Evolutionary conservation across 2,888 invertebrate genomes (phyloP).

Genomic region (Ectemnius cavifrons): DNA sequence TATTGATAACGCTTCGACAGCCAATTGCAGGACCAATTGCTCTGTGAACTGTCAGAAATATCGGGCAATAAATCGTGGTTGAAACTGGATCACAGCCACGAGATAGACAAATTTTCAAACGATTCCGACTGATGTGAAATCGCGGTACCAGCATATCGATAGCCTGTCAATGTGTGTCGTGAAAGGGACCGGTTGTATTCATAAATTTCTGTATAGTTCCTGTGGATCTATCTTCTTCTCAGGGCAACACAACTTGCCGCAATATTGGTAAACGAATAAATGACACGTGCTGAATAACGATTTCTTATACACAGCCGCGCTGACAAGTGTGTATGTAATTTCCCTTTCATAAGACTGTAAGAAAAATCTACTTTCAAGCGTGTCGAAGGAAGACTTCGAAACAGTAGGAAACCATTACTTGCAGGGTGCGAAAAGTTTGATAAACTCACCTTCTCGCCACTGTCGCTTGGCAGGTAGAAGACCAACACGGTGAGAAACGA

Average conservation of each 20-base stretch:
- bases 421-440: not conserved
- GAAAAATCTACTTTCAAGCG: too few species aligned
- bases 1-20: not conserved
- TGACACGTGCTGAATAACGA: not conserved
- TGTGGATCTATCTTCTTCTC: not conserved
- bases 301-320: not conserved
- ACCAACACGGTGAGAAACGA: constrained; percentile 97
- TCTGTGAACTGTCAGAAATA: not conserved
- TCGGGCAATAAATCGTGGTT: constrained; percentile 3
- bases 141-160: constrained; percentile 7
- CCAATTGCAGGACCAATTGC: not conserved
- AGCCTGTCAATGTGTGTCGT: not conserved
- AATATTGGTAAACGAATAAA: not conserved
- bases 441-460: constrained; percentile 92
- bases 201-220: too few species aligned
- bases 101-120: constrained; percentile 1
- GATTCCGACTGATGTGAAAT: constrained; percentile 1
- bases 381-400: too few species aligned
- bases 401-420: too few species aligned
- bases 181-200: too few species aligned
- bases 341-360: too few species aligned
- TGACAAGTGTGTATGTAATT: too few species aligned
- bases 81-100: not conserved
- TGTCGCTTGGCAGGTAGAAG: constrained; percentile 98
- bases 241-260: not conserved